Base-by-base conservation (phyloP, 2,888 invertebrate species). In the Caenorhabditis japonica region DNA sequence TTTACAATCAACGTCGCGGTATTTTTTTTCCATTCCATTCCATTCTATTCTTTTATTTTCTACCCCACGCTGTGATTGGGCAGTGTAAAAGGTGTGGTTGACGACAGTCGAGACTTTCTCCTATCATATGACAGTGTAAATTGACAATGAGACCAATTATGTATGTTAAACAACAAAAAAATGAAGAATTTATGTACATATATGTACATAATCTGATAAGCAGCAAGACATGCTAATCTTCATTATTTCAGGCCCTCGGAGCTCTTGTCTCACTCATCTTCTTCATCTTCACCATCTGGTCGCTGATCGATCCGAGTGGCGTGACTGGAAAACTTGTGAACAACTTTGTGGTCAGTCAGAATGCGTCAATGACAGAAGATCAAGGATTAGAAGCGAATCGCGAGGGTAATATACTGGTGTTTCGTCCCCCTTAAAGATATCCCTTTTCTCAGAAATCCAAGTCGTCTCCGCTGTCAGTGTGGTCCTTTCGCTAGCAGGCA, bases 231-330 rank as follows among this genome's bases (percentile, higher is more conserved):
- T 17, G 25, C 30, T 25, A 43, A n/a, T n/a, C 8, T 30, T 5
- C 36, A 25, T 36, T 38, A n/a, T 74, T 71, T n/a, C 60, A 75
- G 76, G 56, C 46, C 23, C 44, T 76, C 8, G 69, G 64, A 39
- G 75, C 74, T 13, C 19, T 80, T 27, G 21, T 78, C 43, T 72
- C 66, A 8, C 23, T 75, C 12, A 44, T 75, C 53, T 59, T 79
- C 53, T 62, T 79, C 46, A 44, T 68, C 25, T 60, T 72, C 55
- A 60, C 73, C 3, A 38, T 78, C 46, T 80, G 80, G 80, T 73
- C 80, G 0, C 53, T 80, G n/a, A 75, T 80, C 36, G 77, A 80
- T 44, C 80, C 80, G 36, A 53, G 55, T 15, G 76, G 77, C 10
- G 53, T 39, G 4, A 72, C 75, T 23, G 77, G 74, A 44, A 41